Base-by-base conservation (phyloP, 1,140 invertebrate genomes). In the Formica exsecta region DNA sequence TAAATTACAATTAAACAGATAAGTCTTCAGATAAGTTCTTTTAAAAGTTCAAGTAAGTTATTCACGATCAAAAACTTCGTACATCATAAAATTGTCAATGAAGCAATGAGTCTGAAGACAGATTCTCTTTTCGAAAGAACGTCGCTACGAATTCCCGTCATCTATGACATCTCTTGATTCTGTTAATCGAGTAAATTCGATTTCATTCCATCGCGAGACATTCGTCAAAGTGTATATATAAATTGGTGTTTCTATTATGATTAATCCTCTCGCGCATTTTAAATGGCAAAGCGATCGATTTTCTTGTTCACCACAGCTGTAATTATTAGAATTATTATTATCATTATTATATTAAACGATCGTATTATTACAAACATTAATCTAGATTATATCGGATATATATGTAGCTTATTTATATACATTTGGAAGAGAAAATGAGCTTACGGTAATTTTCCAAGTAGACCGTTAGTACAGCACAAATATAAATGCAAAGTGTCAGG, bases 361-460 rank as follows among this genome's bases (percentile, higher is more conserved):
- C 38, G 38, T 64, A 41, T 22, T 64, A 36, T 77, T 77, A 64
- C 7, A 77, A 77, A 77, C 38, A 77, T 77, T 76, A 41, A 77
- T 77, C 74, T 62, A 64, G 9, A 64, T 65, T 77, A 65, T 51
- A 51, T 65, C 32, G 19, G 19, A 41, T 61, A 62, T 19, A 64
- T 13, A 41, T 6, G 32, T 76, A 36, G 36, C 36, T 29, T 76
- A 44, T 65, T 5, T 64, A 44, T 32, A 41, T 62, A 25, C 54
- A 57, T 76, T 41, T n/a, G 36, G 36, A 62, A 59, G 13, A 51
- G 48, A 51, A 64, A 64, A 29, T 44, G 6, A 76, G 13, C 25
- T 64, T 76, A 44, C 8, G n/a, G 9, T 19, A 76, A 64, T 65
- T 16, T 32, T 65, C 32, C 25, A 62, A 65, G 16, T 65, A 77